Evolutionary conservation across 30 jellyfish, hydroid and myxozoan species (phyloP).

Genomic region (Chrysaora quinquecirrha): DNA sequence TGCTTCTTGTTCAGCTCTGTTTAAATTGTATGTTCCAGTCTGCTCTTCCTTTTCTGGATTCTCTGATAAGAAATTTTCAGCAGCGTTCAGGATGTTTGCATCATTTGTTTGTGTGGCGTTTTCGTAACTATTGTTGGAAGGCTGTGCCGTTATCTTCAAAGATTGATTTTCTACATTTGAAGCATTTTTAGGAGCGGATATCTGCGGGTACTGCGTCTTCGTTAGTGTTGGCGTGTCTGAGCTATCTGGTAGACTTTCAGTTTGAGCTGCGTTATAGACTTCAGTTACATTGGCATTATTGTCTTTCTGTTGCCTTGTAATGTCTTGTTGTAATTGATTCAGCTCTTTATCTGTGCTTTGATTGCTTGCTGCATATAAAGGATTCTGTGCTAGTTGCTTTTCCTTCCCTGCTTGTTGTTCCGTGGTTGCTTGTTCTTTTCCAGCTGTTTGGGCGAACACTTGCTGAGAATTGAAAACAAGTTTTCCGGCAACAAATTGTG

Average conservation of each 20-base stretch:
- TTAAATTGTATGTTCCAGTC: not conserved
- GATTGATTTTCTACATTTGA: constrained; percentile 1
- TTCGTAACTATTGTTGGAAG: not conserved
- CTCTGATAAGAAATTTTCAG: constrained; percentile 43
- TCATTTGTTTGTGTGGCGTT: not conserved
- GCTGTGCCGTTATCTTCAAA: not conserved
- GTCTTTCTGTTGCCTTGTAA: constrained; percentile 7
- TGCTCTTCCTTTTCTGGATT: constrained; percentile 24
- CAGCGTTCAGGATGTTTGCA: constrained; percentile 9
- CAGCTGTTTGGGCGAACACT: constrained; percentile 30
- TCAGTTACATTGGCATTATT: constrained; percentile 2
- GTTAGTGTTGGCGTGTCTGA: constrained; percentile 68
- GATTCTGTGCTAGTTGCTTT: constrained; percentile 76
- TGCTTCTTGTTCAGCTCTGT: constrained; percentile 29
- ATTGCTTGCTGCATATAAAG: not conserved
- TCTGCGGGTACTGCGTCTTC: constrained; percentile 58
- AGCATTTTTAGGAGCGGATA: not conserved
- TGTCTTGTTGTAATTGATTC: constrained; percentile 28
- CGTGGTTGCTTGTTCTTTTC: constrained; percentile 33
- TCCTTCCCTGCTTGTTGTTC: constrained; percentile 45
- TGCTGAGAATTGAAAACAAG: not conserved
- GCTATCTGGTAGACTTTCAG: constrained; percentile 41
- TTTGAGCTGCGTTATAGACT: constrained; percentile 3
- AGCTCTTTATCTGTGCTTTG: constrained; percentile 24
- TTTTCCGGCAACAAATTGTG: constrained; percentile 2